Evolutionary conservation across 2,888 invertebrate species (phyloP).

Genomic region (Mongoloraphidia duomilia): DNA sequence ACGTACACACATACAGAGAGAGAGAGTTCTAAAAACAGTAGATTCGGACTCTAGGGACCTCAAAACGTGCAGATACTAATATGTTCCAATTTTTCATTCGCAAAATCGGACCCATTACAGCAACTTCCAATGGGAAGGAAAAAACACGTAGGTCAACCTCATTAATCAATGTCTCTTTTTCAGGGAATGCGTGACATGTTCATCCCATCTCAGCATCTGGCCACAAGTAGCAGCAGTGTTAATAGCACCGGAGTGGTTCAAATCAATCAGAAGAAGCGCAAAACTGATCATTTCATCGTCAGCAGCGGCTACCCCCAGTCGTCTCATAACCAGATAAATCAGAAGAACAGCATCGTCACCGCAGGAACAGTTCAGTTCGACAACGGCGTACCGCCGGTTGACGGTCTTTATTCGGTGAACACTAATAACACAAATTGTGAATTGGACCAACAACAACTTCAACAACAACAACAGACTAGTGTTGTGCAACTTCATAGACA

Average conservation of each 20-base stretch:
- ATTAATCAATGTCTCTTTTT: conserved; percentile 17
- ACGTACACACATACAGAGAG: no score
- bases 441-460: background rate
- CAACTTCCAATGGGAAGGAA: no score
- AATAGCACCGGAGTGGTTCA: conserved; percentile 30
- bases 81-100: no score
- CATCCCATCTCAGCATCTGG: conserved; percentile 49
- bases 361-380: background rate
- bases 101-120: no score
- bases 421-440: background rate
- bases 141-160: no score
- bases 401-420: background rate
- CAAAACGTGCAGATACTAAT: no score
- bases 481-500: background rate
- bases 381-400: background rate
- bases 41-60: no score
- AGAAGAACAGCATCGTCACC: conserved; percentile 11
- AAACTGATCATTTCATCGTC: conserved; percentile 23
- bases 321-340: background rate
- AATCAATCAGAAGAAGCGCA: conserved; percentile 27
- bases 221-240: conserved; percentile 39
- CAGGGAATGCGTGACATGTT: conserved; percentile 82
- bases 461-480: background rate
- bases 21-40: no score
- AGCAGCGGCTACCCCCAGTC: conserved; percentile 13